Evolutionary conservation across 1,140 invertebrate species (phyloP), one percentile per base, ranked within the genome.

Genomic region (Micrasema minimum): DNA sequence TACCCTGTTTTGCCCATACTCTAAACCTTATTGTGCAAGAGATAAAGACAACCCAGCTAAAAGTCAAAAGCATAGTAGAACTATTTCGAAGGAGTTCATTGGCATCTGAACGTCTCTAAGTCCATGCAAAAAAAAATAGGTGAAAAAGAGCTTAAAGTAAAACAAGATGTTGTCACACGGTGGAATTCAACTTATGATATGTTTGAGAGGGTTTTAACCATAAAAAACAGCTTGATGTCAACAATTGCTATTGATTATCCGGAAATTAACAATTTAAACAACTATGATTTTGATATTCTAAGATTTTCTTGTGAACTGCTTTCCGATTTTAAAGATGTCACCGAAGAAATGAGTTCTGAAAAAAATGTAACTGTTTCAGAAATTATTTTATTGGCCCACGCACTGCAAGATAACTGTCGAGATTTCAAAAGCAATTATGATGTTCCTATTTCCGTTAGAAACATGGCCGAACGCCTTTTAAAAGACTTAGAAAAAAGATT

Each of bases 141-240:
- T 12, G 7, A 72, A 2, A 38, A 55, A 0, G 18, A 37, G 7
- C 37, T 76, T 7, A 77, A 76, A 55, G 16, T 78, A 16, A 76
- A 76, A 37, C 75, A 76, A 57, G 76, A 78, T 46, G 69, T 75
- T 0, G 10, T 45, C 0, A 77, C 76, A 1, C 23, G 75, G 11
- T 78, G 77, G 77, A 78, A 76, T 59, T 76, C 75, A 1, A 75
- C 75, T 0, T 75, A 67, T 22, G 68, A 72, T 11, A 78, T 78
- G 74, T 20, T 78, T 12, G n/a, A 70, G 10, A 72, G 75, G 20
- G 23, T 76, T n/a, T 2, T 66, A 12, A 26, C 6, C 12, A 62
- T 69, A 9, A 75, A 74, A 66, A 59, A 77, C 23, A 41, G 31
- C 14, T 53, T 74, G 11, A 72, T 70, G 6, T 53, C 76, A 11